phyloP scores from a whole-genome alignment of 2,113 vertebrate genomes.

The Aegithalos caudatus region DNA sequence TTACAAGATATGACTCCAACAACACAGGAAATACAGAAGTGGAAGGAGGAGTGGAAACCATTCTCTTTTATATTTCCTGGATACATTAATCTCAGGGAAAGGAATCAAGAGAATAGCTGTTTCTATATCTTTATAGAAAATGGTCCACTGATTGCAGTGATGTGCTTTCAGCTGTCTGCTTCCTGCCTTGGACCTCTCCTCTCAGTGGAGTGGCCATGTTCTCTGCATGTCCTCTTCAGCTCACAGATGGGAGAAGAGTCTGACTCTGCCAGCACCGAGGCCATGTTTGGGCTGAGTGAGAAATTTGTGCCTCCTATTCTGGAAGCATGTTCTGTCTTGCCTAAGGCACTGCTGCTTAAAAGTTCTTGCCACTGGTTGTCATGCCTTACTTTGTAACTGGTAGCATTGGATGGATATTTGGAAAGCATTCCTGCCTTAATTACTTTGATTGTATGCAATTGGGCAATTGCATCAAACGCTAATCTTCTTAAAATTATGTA shows the following conservation, averaged over 20 bases:
- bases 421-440: background rate
- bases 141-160: background rate
- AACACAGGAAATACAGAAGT: background rate
- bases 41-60: background rate
- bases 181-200: background rate
- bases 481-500: background rate
- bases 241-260: background rate
- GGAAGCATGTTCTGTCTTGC: fast-evolving
- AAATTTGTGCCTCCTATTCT: background rate
- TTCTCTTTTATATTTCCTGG: background rate
- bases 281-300: background rate
- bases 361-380: background rate
- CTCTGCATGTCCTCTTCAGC: background rate
- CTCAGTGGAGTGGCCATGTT: fast-evolving
- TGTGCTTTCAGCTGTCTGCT: background rate
- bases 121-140: background rate
- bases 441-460: background rate
- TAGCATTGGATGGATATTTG: background rate
- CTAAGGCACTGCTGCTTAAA: background rate
- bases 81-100: background rate
- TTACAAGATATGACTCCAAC: background rate
- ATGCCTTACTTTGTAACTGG: background rate
- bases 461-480: background rate
- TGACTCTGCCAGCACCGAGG: background rate
- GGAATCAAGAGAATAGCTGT: background rate